Evolutionary conservation across 2,113 vertebrate genomes (phyloP).

Genomic region (Syngnathus typhle): DNA sequence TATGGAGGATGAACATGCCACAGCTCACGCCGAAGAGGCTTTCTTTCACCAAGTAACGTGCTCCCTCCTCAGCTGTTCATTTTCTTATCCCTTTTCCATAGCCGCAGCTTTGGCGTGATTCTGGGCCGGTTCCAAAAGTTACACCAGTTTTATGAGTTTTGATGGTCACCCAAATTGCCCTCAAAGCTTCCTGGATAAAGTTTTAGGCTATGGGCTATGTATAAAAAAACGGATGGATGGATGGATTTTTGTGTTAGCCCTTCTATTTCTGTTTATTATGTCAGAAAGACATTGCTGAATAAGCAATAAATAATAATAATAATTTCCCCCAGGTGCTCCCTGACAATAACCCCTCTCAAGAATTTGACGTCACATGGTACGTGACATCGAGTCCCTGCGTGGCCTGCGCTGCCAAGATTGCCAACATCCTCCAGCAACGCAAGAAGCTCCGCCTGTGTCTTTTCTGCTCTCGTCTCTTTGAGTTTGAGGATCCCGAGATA

Average conservation of each 20-base stretch:
- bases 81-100: background rate
- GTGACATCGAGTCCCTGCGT: conserved; percentile 89
- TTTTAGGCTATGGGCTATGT: too few relatives aligned
- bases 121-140: too few relatives aligned
- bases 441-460: conserved; percentile 80
- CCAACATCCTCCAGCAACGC: conserved; percentile 69
- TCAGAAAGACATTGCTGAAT: background rate
- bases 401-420: conserved; percentile 75
- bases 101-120: background rate
- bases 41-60: conserved; percentile 78
- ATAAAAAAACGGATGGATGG: too few relatives aligned
- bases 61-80: conserved; percentile 4
- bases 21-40: conserved; percentile 84
- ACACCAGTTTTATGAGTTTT: too few relatives aligned
- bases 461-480: conserved; percentile 83
- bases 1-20: conserved; percentile 88
- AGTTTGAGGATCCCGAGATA: conserved; percentile 89
- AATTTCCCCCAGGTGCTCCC: conserved; percentile 70
- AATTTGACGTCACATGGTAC: conserved; percentile 84
- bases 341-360: conserved; percentile 61
- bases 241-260: too few relatives aligned
- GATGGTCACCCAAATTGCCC: too few relatives aligned
- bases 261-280: too few relatives aligned
- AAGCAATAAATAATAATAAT: background rate
- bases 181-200: too few relatives aligned